Evolutionary conservation across 2,797 vertebrate species (phyloP).

Genomic region (Podarcis lilfordi): DNA sequence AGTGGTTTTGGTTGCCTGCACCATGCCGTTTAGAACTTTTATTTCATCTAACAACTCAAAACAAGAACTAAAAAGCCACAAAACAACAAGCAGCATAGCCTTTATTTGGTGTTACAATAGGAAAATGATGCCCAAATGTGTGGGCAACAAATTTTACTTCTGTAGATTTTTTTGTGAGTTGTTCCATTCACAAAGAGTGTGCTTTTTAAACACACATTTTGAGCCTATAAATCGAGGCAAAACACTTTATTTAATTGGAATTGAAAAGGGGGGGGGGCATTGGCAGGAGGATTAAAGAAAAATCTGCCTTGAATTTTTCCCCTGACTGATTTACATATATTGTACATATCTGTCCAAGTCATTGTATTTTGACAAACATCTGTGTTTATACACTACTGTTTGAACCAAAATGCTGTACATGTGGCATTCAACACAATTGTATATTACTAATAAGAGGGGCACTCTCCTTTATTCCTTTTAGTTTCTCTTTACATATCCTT

Average conservation of each 20-base stretch:
- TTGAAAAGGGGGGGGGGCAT: constrained; percentile 48
- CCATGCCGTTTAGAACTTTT: background rate
- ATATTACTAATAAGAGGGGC: constrained; percentile 73
- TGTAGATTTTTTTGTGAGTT: constrained; percentile 58
- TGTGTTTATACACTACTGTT: constrained; percentile 73
- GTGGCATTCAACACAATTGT: constrained; percentile 71
- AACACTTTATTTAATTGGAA: constrained; percentile 79
- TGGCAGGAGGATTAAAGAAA: constrained; percentile 75
- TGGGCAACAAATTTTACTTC: constrained; percentile 58
- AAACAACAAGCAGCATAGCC: constrained; percentile 83
- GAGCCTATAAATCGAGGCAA: constrained; percentile 78
- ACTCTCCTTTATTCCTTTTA: constrained; percentile 71
- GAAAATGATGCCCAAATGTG: constrained; percentile 40
- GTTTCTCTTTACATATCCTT: constrained; percentile 72
- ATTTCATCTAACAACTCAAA: constrained; percentile 49
- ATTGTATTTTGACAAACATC: constrained; percentile 68
- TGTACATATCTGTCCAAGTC: constrained; percentile 79
- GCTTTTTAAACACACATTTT: constrained; percentile 64
- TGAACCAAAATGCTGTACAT: constrained; percentile 79
- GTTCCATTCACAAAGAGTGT: constrained; percentile 66
- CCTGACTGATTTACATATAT: constrained; percentile 74
- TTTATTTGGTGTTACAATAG: constrained; percentile 86
- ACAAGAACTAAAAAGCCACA: constrained; percentile 70
- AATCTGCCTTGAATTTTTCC: constrained; percentile 64
- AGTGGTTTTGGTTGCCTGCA: background rate